phyloP scores from a whole-genome alignment of 2,113 vertebrate species.

The Protobothrops mucrosquamatus region DNA sequence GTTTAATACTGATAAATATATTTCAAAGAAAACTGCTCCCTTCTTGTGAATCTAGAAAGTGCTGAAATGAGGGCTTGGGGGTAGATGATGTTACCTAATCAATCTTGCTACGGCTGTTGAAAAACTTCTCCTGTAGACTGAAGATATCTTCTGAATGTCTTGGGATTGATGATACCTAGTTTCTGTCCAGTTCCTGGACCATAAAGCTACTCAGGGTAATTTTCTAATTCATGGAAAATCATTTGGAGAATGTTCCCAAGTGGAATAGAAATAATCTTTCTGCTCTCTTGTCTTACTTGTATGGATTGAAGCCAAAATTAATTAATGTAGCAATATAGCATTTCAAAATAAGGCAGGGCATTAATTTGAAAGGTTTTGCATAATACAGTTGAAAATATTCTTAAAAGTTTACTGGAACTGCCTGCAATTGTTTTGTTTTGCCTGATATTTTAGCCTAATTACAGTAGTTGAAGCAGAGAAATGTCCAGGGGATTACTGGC shows the following conservation, averaged over 20 bases:
- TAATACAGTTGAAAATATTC: background rate
- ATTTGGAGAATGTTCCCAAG: background rate
- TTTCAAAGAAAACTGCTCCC: background rate
- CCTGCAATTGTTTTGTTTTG: background rate
- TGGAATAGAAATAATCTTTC: background rate
- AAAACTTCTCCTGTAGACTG: background rate
- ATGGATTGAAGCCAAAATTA: background rate
- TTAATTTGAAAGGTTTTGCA: background rate
- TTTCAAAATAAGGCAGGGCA: background rate
- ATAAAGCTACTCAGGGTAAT: background rate
- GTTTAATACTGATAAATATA: background rate
- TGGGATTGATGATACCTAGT: background rate
- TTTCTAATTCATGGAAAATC: background rate
- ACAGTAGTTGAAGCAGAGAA: background rate
- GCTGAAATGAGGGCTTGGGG: background rate
- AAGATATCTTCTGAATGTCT: background rate
- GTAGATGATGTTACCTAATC: background rate
- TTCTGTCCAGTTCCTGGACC: background rate
- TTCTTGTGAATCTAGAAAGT: background rate
- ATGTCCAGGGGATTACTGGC: background rate
- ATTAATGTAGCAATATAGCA: background rate
- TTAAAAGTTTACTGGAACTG: background rate
- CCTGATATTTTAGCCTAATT: background rate
- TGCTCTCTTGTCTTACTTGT: background rate
- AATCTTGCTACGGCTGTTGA: background rate